Evolutionary conservation across 2,888 invertebrate genomes (phyloP).

Genomic region (Eupithecia vulgata): DNA sequence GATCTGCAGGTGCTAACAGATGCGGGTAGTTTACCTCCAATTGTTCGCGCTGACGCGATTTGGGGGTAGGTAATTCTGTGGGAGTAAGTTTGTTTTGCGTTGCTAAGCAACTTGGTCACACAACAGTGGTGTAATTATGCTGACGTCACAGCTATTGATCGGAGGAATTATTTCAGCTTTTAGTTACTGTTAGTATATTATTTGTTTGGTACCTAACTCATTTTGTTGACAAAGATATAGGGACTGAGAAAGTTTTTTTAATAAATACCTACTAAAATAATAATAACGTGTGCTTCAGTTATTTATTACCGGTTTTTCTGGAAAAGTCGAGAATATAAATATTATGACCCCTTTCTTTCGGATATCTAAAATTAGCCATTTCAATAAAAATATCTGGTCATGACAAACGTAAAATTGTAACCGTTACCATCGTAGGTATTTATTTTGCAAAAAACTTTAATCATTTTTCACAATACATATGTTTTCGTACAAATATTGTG

Average conservation of each 20-base stretch:
- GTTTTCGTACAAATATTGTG: not conserved
- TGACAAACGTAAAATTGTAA: too few species aligned
- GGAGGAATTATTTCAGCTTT: not conserved
- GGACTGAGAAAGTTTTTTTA: not conserved
- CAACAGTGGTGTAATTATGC: not conserved
- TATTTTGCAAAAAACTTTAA: not conserved
- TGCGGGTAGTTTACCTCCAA: constrained; percentile 35
- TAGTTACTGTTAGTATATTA: not conserved
- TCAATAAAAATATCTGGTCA: too few species aligned
- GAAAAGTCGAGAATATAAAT: too few species aligned
- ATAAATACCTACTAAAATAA: too few species aligned
- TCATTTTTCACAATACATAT: not conserved
- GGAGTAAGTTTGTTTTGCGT: constrained; percentile 20
- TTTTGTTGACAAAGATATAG: not conserved
- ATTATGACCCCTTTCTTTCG: too few species aligned
- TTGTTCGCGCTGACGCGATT: constrained; percentile 29
- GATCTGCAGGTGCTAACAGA: constrained; percentile 41
- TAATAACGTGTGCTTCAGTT: too few species aligned
- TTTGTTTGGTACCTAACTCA: not conserved
- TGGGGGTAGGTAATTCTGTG: constrained; percentile 24
- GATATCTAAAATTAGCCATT: too few species aligned
- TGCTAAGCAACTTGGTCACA: constrained; percentile 23
- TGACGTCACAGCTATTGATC: not conserved
- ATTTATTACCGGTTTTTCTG: too few species aligned
- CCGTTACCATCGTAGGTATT: too few species aligned